Evolutionary conservation across 2,113 vertebrate species (phyloP).

Genomic region (Phocoena phocoena): DNA sequence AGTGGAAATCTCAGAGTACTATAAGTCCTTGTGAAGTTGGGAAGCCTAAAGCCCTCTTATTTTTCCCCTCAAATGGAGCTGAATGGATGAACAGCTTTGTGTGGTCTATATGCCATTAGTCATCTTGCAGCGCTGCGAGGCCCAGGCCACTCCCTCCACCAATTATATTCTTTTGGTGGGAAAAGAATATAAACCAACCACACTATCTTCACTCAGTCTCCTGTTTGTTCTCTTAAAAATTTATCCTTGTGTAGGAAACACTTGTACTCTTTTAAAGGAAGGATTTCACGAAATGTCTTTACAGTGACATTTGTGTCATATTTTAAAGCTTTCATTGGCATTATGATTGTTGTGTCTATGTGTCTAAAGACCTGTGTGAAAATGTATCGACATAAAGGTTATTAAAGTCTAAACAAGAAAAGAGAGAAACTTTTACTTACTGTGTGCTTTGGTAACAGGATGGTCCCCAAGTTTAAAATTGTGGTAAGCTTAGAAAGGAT

Average conservation of each 20-base stretch:
- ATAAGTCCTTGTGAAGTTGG: neutral
- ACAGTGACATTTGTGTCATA: neutral
- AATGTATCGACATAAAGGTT: neutral
- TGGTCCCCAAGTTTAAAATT: neutral
- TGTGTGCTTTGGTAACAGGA: neutral
- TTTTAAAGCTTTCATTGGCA: slow-evolving; percentile 7
- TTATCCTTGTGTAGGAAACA: neutral
- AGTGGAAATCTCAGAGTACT: slow-evolving; percentile 14
- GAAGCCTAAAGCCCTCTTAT: neutral
- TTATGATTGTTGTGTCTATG: neutral
- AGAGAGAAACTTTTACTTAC: neutral
- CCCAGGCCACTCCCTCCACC: neutral
- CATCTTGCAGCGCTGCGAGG: neutral
- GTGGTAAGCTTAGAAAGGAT: neutral
- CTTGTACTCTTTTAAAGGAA: slow-evolving; percentile 12
- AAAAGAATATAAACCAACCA: neutral
- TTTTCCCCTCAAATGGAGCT: neutral
- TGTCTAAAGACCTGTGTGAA: neutral
- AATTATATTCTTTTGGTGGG: neutral
- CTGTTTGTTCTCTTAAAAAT: neutral
- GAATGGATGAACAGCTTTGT: neutral
- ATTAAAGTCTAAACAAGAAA: neutral
- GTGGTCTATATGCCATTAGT: neutral
- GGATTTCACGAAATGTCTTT: neutral
- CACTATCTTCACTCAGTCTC: neutral